These are phyloP conservation scores for Varanus komodoensis DNA, from an alignment of 2,113 vertebrate genomes.

Conservation along the genomic window DNA sequence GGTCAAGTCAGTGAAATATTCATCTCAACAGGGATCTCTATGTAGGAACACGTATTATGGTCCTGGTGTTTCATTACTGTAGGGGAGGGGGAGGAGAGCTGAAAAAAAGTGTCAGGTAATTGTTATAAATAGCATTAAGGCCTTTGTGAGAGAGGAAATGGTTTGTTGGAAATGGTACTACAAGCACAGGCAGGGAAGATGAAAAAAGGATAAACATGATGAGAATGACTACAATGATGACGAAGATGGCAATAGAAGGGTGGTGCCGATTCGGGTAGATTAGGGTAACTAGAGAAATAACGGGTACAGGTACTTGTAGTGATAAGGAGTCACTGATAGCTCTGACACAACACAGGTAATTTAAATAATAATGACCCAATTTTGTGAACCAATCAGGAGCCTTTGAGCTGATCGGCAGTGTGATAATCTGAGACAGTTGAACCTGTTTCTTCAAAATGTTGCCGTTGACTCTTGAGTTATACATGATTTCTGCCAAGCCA, in stretches of 20 bases:
- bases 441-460: constrained; percentile 21
- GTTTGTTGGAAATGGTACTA: not conserved
- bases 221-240: not conserved
- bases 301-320: constrained; percentile 16
- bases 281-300: not conserved
- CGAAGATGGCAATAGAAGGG: not conserved
- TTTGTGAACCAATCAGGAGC: constrained; percentile 34
- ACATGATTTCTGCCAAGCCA: not conserved
- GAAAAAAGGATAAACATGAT: not conserved
- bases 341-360: not conserved
- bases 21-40: not conserved
- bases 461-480: not conserved
- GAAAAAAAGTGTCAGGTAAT: not conserved
- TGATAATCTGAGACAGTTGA: constrained; percentile 21
- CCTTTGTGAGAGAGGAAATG: not conserved
- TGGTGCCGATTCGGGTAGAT: constrained; percentile 8
- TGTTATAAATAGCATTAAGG: not conserved
- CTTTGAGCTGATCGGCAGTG: not conserved
- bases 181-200: rapidly evolving
- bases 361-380: constrained; percentile 21
- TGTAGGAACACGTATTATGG: not conserved
- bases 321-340: constrained; percentile 20
- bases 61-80: not conserved
- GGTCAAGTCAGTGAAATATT: not conserved
- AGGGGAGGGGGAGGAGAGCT: not conserved